These are phyloP conservation scores for Phainopepla nitens DNA, from an alignment of 2,113 vertebrate genomes.

Conservation along the genomic window DNA sequence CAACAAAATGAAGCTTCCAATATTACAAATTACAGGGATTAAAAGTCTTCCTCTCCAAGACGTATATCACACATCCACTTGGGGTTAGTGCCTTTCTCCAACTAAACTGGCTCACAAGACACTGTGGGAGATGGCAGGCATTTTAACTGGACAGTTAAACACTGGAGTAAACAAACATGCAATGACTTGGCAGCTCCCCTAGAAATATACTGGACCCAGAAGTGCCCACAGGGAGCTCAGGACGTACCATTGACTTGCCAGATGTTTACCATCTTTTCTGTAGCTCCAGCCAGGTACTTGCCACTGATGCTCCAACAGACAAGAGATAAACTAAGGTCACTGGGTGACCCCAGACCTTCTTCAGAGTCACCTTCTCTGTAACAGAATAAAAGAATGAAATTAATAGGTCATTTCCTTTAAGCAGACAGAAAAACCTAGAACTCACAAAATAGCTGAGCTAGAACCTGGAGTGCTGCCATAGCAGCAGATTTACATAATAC, in stretches of 20 bases:
- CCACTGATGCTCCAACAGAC: constrained; percentile 95
- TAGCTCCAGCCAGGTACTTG: constrained; percentile 89
- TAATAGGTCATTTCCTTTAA: neutral
- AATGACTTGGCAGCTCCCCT: neutral
- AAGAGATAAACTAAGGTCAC: constrained; percentile 85
- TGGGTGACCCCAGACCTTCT: constrained; percentile 87
- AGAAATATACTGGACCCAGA: accelerated
- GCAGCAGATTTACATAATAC: neutral
- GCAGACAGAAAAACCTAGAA: neutral
- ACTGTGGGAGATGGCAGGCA: neutral
- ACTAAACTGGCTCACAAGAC: neutral
- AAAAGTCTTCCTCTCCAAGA: neutral
- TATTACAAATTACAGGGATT: neutral
- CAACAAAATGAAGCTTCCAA: neutral
- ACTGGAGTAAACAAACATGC: neutral
- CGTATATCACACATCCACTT: neutral
- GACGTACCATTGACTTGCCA: constrained; percentile 96
- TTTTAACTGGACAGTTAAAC: neutral
- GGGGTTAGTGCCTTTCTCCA: neutral
- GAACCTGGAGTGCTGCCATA: neutral
- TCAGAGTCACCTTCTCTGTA: constrained; percentile 83
- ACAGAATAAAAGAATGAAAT: neutral
- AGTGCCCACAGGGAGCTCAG: neutral
- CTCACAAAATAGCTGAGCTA: neutral
- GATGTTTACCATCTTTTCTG: constrained; percentile 96